Evolutionary conservation across 92 coral and sea anemone genomes (phyloP).

Genomic region (Diadumene lineata): DNA sequence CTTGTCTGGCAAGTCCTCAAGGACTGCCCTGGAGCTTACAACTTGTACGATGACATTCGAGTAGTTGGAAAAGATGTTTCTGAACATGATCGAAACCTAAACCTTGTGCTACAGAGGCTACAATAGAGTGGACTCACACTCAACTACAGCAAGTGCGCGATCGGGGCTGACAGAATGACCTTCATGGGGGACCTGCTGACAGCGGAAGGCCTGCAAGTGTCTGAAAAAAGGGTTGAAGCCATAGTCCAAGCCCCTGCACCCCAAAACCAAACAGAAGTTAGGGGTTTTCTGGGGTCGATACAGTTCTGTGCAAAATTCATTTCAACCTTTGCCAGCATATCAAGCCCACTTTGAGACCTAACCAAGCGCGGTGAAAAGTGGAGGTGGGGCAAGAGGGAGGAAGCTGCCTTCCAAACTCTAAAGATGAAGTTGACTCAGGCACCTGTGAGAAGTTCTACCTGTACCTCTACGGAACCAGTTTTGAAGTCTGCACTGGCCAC

Average conservation of each 20-base stretch:
- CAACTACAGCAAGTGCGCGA: conserved; percentile 47
- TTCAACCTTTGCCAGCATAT: conserved; percentile 56
- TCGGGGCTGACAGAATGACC: conserved; percentile 34
- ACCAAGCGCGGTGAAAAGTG: conserved; percentile 22
- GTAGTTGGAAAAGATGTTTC: conserved; percentile 34
- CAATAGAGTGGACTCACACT: conserved; percentile 38
- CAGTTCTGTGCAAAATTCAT: conserved; percentile 63
- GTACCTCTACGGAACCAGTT: conserved; percentile 31
- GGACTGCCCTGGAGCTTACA: conserved; percentile 44
- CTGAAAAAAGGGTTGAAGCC: conserved; percentile 8
- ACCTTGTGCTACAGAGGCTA: conserved; percentile 9
- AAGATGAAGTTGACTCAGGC: conserved; percentile 43
- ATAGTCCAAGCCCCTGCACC: conserved; percentile 10
- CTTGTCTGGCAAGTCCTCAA: conserved; percentile 36
- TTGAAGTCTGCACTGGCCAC: conserved; percentile 55
- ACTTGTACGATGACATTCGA: conserved; percentile 36
- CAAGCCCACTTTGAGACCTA: conserved; percentile 60
- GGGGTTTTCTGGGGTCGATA: conserved; percentile 56
- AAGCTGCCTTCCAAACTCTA: conserved; percentile 34
- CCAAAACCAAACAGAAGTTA: conserved; percentile 35
- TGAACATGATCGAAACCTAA: conserved; percentile 44
- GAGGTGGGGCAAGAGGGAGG: conserved; percentile 33
- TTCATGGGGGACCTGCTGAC: conserved; percentile 15
- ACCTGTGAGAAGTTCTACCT: conserved; percentile 64
- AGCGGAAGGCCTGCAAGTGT: background rate